Percentiles rank a stretch among this genome's conserved stretches.
These are phyloP conservation scores for Listronotus oregonensis DNA, from an alignment of 1,140 invertebrate genomes.

Conservation along the genomic window DNA sequence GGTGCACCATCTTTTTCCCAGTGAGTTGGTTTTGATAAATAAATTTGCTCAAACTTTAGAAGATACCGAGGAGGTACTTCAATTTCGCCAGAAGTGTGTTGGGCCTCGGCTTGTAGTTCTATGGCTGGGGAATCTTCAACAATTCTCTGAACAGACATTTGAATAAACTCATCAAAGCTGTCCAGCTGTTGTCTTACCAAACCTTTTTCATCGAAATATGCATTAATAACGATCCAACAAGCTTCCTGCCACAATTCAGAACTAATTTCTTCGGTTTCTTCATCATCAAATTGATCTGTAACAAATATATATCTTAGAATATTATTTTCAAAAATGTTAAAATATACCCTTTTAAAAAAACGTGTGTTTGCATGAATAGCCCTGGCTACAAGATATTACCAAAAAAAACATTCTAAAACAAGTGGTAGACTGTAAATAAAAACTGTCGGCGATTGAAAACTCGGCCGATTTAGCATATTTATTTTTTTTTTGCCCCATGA, in stretches of 20 bases:
- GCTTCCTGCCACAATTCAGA: slow-evolving; percentile 98
- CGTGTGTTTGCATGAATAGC: too few relatives aligned
- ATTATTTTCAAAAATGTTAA: not conserved
- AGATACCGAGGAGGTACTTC: slow-evolving; percentile 91
- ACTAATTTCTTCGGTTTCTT: slow-evolving; percentile 88
- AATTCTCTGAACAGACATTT: slow-evolving; percentile 98
- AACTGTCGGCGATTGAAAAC: too few relatives aligned
- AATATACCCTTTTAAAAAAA: too few relatives aligned
- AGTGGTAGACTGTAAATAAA: too few relatives aligned
- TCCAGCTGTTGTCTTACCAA: slow-evolving; percentile 98
- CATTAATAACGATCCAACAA: slow-evolving; percentile 99
- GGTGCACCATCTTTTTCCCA: slow-evolving; percentile 99
- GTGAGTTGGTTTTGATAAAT: slow-evolving; percentile 97
- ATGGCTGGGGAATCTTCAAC: slow-evolving; percentile 98
- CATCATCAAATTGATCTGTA: slow-evolving; percentile 73
- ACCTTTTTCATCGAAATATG: slow-evolving; percentile 99
- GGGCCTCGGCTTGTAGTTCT: slow-evolving; percentile 96
- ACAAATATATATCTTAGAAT: slow-evolving; percentile 3
- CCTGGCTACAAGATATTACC: too few relatives aligned
- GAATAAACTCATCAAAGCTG: slow-evolving; percentile 99
- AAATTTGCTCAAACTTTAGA: slow-evolving; percentile 98
- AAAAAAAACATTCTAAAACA: too few relatives aligned
- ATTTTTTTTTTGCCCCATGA: too few relatives aligned
- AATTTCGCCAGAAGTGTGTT: slow-evolving; percentile 90
- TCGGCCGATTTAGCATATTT: too few relatives aligned